Conservation (phyloP, 2,797 vertebrate genomes). For the Neosalanx taihuensis region DNA sequence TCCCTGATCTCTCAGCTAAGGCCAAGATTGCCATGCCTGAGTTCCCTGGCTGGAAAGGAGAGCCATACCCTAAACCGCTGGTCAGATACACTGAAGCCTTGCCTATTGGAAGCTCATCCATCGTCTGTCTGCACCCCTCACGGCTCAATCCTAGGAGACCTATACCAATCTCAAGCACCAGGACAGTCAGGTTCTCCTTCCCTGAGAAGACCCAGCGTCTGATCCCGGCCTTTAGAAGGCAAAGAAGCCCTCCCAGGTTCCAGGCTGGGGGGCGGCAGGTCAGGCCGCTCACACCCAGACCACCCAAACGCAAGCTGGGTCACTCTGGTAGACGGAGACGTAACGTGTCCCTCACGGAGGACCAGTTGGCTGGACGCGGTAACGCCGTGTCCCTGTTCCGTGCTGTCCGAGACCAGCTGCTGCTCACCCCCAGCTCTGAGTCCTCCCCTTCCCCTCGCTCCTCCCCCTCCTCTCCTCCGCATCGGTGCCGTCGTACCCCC, state of each 20-base stretch:
- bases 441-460: constrained; percentile 23
- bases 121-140: neutral
- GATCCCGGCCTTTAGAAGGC: neutral
- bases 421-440: constrained; percentile 29
- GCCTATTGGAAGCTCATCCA: neutral
- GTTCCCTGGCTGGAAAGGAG: constrained; percentile 5
- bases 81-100: constrained; percentile 1
- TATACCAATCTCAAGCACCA: neutral
- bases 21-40: constrained; percentile 9
- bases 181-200: neutral
- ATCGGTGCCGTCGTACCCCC: neutral
- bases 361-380: neutral
- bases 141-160: neutral
- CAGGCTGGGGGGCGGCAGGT: neutral
- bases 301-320: neutral
- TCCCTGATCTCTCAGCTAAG: neutral
- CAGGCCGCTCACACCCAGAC: constrained; percentile 6
- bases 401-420: constrained; percentile 21
- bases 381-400: neutral
- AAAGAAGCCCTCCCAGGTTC: neutral
- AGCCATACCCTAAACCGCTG: constrained; percentile 9
- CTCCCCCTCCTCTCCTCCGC: neutral
- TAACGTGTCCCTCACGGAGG: neutral
- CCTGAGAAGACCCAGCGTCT: neutral
- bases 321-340: neutral